A percentile compares a stretch with the other conserved stretches of the same genome.
These are phyloP conservation scores for Meloidogyne chitwoodi DNA, from an alignment of 1,140 invertebrate species.

Conservation along the genomic window DNA sequence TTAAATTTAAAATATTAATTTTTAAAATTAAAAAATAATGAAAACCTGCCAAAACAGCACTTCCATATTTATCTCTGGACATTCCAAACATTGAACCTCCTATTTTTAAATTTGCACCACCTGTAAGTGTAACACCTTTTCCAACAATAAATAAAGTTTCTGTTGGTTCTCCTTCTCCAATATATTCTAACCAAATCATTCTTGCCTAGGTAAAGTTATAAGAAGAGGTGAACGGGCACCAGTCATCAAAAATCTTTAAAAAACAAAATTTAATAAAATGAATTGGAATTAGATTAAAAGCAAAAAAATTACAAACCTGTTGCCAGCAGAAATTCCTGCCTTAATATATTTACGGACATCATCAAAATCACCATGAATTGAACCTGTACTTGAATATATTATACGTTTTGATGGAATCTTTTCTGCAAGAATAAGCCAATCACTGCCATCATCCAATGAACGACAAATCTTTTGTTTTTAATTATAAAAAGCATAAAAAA, in stretches of 20 bases:
- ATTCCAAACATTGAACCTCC: slow-evolving; percentile 79
- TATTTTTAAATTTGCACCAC: slow-evolving; percentile 61
- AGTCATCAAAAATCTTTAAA: slow-evolving; percentile 66
- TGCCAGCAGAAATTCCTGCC: slow-evolving; percentile 24
- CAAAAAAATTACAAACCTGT: no score
- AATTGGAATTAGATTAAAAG: no score
- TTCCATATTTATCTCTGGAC: slow-evolving; percentile 93
- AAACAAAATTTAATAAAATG: no score
- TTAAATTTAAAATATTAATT: not conserved
- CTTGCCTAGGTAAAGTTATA: slow-evolving; percentile 65
- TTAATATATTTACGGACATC: slow-evolving; percentile 33
- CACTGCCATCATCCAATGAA: slow-evolving; percentile 24
- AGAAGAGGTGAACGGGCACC: slow-evolving; percentile 72
- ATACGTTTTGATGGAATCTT: slow-evolving; percentile 29
- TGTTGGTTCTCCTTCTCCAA: slow-evolving; percentile 59
- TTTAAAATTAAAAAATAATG: no score
- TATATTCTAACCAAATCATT: slow-evolving; percentile 81
- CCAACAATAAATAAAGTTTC: slow-evolving; percentile 84
- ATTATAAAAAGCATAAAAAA: not conserved
- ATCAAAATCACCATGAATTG: slow-evolving; percentile 35
- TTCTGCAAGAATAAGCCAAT: slow-evolving; percentile 19
- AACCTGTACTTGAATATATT: slow-evolving; percentile 35
- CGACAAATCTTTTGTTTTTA: slow-evolving; percentile 20
- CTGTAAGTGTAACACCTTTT: slow-evolving; percentile 89
- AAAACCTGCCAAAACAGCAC: slow-evolving; percentile 78